Base-by-base conservation (phyloP, 2,113 vertebrate genomes). In the Psilopogon haemacephalus region DNA sequence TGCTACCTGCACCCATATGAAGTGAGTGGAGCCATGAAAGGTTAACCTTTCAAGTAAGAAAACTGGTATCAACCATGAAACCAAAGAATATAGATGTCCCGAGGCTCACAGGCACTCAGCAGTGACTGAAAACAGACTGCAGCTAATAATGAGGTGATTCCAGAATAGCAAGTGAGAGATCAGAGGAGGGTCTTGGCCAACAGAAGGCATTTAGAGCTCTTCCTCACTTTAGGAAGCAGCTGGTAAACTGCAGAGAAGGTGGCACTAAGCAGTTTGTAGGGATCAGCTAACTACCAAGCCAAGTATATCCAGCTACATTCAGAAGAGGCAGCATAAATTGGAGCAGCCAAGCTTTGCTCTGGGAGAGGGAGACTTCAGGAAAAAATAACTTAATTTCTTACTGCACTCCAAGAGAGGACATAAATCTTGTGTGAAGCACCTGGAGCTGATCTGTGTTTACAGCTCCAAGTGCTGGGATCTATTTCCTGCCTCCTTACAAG, bases 241-340 rank as follows among this genome's bases (percentile, higher is more conserved):
- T 15, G 35, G 6, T 1, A 1, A 71, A 67, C 24, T 0, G 3
- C 62, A 15, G 3, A 27, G 30, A 73, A 42, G 20, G 65, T 1
- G 1, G 58, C 70, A 81, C 42, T 48, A 26, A 40, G 24, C 44
- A 20, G 64, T 13, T 5, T 55, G 56, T 11, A 70, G 37, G 37
- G 71, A 52, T 52, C 4, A 60, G 59, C 58, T 21, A 89, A 48
- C 33, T 52, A 50, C 18, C 21, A 69, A 69, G 50, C 12, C 32
- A 67, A 37, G 23, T 38, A 64, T 46, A 68, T 37, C 28, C 12
- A 9, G 38, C 6, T 38, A 55, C 20, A 26, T 50, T 77, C 56
- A 71, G 62, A 71, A 81, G 44, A 65, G 9, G 26, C 24, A n/a
- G 11, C 50, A 40, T 33, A 46, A 33, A 64, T 63, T 4, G 54